Conservation (phyloP, 2,797 vertebrate species). For the Danio albolineatus region DNA sequence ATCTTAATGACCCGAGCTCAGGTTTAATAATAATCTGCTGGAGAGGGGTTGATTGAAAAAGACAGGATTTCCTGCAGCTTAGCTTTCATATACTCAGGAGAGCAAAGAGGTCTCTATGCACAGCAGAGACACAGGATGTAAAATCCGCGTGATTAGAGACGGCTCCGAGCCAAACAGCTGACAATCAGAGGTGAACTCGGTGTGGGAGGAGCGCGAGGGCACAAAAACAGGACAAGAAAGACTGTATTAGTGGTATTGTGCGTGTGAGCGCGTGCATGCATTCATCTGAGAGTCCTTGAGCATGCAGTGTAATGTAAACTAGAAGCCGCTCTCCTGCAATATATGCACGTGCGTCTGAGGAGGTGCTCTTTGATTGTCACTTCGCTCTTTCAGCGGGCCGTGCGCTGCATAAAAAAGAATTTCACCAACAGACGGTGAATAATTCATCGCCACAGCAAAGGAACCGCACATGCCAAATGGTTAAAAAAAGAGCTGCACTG, state of each 20-base stretch:
- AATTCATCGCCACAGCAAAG: slow-evolving; percentile 45
- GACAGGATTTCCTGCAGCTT: slow-evolving; percentile 49
- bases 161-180: slow-evolving; percentile 55
- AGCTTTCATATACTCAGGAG: slow-evolving; percentile 46
- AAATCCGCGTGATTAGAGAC: slow-evolving; percentile 52
- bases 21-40: slow-evolving; percentile 44
- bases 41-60: slow-evolving; percentile 54
- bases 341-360: not conserved
- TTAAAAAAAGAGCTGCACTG: slow-evolving; percentile 20
- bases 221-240: not conserved
- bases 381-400: slow-evolving; percentile 16
- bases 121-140: slow-evolving; percentile 41
- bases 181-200: slow-evolving; percentile 51
- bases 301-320: slow-evolving; percentile 36
- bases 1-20: slow-evolving; percentile 54
- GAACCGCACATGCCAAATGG: slow-evolving; percentile 1
- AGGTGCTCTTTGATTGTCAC: slow-evolving; percentile 36
- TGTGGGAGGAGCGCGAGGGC: slow-evolving; percentile 3
- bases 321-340: not conserved
- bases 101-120: slow-evolving; percentile 46
- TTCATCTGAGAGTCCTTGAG: slow-evolving; percentile 36
- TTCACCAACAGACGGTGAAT: slow-evolving; percentile 38
- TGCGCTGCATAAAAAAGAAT: slow-evolving; percentile 27
- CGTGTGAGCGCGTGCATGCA: slow-evolving; percentile 25
- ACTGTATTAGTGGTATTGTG: slow-evolving; percentile 25